Evolutionary conservation across 2,113 vertebrate genomes (phyloP).

Genomic region (Lanius collurio): DNA sequence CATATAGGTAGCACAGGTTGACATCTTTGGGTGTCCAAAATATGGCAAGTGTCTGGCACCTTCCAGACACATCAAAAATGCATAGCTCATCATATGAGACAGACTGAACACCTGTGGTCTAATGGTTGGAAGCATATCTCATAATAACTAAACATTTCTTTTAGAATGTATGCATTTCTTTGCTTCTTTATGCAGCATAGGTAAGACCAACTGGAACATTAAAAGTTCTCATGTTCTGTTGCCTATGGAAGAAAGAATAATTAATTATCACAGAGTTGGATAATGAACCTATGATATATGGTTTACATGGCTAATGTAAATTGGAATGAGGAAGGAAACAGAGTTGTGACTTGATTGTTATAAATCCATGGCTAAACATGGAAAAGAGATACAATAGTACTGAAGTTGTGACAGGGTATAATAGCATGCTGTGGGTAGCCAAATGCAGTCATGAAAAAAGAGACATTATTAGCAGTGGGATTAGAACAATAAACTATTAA

Average conservation of each 20-base stretch:
- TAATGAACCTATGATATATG: background rate
- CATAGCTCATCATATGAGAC: background rate
- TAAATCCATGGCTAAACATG: background rate
- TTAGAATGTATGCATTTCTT: background rate
- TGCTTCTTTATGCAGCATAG: background rate
- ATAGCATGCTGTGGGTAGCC: background rate
- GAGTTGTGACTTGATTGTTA: background rate
- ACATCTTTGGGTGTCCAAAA: background rate
- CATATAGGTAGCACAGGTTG: fast-evolving
- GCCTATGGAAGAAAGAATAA: background rate
- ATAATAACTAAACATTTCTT: background rate
- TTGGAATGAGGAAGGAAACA: background rate
- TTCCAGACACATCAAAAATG: background rate
- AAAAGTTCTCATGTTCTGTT: background rate
- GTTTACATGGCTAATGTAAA: background rate
- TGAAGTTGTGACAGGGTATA: background rate
- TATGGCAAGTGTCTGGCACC: background rate
- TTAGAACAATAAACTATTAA: background rate
- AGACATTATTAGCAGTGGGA: background rate
- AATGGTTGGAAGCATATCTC: background rate
- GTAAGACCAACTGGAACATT: background rate
- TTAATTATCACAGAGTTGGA: background rate
- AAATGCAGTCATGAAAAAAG: background rate
- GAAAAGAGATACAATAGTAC: background rate
- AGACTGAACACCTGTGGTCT: background rate